These are phyloP conservation scores for Ophioderma brevispina DNA, from an alignment of 35 echinoderm and acorn worm genomes.

Conservation along the genomic window DNA sequence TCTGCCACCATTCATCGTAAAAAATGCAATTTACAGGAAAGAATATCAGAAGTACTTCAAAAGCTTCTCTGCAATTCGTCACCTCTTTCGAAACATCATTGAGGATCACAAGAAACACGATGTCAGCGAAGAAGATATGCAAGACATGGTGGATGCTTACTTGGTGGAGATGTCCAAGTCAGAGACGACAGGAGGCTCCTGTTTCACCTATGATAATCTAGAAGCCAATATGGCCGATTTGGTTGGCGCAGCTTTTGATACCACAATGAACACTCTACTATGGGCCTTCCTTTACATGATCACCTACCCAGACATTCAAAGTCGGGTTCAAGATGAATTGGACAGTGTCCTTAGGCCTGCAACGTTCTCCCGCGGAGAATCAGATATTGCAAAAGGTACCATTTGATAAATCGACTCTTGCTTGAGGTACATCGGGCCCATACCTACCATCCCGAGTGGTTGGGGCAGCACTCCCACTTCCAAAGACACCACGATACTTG, in stretches of 20 bases:
- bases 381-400: not conserved
- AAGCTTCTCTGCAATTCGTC: not conserved
- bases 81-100: not conserved
- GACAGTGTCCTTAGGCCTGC: not conserved
- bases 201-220: not conserved
- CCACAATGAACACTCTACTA: not conserved
- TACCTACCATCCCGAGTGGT: not conserved
- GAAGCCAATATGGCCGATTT: not conserved
- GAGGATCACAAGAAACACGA: not conserved
- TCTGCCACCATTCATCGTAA: not conserved
- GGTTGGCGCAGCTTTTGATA: not conserved
- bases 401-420: not conserved
- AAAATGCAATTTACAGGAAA: not conserved
- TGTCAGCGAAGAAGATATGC: not conserved
- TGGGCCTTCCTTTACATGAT: not conserved
- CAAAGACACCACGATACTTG: not conserved
- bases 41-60: not conserved
- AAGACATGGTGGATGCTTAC: not conserved
- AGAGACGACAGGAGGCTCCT: not conserved
- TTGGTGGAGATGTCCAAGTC: not conserved
- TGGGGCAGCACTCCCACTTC: not conserved
- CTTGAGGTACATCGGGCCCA: not conserved
- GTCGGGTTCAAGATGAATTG: not conserved
- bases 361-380: not conserved
- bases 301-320: not conserved